Base-by-base conservation (phyloP, 64 coral and sea anemone genomes). In the Acropora yongei region DNA sequence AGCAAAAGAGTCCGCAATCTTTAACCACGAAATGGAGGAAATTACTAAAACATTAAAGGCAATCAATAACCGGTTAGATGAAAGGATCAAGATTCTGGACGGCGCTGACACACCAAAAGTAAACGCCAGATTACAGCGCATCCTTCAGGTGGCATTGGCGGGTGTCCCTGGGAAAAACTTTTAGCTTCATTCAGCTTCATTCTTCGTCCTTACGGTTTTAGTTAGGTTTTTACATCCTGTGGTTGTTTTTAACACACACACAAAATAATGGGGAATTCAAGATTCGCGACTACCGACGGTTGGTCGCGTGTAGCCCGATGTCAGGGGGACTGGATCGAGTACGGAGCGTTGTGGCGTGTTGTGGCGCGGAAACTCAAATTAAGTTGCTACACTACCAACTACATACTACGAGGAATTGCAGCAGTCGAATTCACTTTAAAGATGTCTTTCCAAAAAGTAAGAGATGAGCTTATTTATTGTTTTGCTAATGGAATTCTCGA, bases 31-130 rank as follows among this genome's bases (percentile, higher is more conserved):
- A 42, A 73, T 90, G 66, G 78, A 90, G 18, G 39, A 69, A 45
- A 90, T 90, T 16, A 90, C 65, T 9, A 74, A 90, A 82, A 40
- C 66, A 55, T 60, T 90, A 11, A 81, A 74, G 74, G 78, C 49
- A 13, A 90, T 90, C 13, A 90, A 90, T 68, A 57, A 17, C 44
- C 89, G 77, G 18, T 90, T 82, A 44, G 89, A 90, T 13, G 80
- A 90, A 77, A 69, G 89, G 77, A 89, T 89, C 8, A 78, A 78
- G 47, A 6, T 82, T 73, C 78, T 82, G 3, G 18, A 68, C 49
- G 72, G 78, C 20, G 17, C 44, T 44, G 82, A 71, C 8, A 65
- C 82, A 11, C 82, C 61, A 48, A 85, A 48, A 46, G 61, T 71
- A 8, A 81, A 60, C 13, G 79, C 8, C 3, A 85, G 66, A 49